Conservation (phyloP, 2,888 invertebrate genomes). For the Micropterix aruncella region DNA sequence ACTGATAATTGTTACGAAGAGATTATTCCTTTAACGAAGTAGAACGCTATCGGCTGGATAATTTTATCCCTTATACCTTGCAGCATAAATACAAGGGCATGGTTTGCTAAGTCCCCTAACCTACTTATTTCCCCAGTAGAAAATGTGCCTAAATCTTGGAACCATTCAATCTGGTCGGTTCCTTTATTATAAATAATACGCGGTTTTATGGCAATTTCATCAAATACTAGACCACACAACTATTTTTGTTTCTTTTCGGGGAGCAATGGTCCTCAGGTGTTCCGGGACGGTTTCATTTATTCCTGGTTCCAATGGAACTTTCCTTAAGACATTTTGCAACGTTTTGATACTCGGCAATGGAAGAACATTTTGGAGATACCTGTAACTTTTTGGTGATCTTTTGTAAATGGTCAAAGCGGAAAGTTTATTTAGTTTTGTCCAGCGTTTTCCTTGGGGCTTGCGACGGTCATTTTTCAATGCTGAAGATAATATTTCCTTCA, state of each 20-base stretch:
- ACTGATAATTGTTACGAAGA: background rate
- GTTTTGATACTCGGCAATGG: too few relatives aligned
- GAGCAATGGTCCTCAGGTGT: background rate
- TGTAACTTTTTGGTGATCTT: too few relatives aligned
- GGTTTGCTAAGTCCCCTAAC: background rate
- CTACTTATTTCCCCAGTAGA: background rate
- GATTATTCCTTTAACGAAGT: too few relatives aligned
- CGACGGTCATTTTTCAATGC: background rate
- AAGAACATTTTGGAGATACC: too few relatives aligned
- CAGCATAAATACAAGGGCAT: background rate
- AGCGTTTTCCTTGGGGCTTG: background rate
- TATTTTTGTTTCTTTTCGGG: background rate
- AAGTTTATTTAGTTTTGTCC: background rate
- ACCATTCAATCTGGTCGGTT: background rate
- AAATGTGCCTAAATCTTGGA: background rate
- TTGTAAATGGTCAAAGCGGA: background rate
- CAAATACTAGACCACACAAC: background rate
- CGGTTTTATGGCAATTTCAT: background rate
- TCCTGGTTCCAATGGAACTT: too few relatives aligned
- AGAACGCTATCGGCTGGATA: too few relatives aligned
- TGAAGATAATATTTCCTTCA: background rate
- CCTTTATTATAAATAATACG: slow-evolving; percentile 1
- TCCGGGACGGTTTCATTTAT: background rate
- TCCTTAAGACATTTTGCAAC: too few relatives aligned
- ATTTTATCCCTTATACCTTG: background rate